phyloP scores from a whole-genome alignment of 2,113 vertebrate species.

The Limanda limanda region DNA sequence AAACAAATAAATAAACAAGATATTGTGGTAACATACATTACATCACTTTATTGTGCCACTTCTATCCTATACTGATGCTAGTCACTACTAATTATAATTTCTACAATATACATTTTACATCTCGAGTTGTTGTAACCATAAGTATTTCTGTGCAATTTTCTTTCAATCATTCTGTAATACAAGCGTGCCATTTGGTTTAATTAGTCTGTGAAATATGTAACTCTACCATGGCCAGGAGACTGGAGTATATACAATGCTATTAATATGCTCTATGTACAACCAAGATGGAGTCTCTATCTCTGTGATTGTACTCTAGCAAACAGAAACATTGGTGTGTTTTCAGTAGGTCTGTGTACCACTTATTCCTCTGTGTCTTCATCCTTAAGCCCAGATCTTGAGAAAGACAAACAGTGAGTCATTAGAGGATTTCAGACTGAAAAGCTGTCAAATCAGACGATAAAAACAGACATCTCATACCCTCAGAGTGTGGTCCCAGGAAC shows the following conservation, averaged over 20 bases:
- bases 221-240: constrained; percentile 62
- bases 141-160: constrained; percentile 59
- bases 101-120: constrained; percentile 61
- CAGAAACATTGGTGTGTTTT: constrained; percentile 59
- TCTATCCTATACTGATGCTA: constrained; percentile 70
- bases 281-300: constrained; percentile 63
- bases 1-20: constrained; percentile 47
- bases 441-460: background rate
- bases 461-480: constrained; percentile 79
- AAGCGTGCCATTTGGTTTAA: constrained; percentile 63
- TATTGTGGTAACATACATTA: constrained; percentile 63
- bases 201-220: constrained; percentile 60
- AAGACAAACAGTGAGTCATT: constrained; percentile 10
- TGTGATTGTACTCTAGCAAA: constrained; percentile 78
- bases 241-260: constrained; percentile 71
- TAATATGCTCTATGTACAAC: constrained; percentile 72
- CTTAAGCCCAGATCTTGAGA: constrained; percentile 82
- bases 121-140: constrained; percentile 44
- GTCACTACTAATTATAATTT: constrained; percentile 68
- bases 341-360: constrained; percentile 42
- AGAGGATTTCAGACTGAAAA: background rate
- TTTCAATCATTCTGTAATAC: constrained; percentile 35
- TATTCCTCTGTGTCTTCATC: constrained; percentile 30
- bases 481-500: constrained; percentile 98
- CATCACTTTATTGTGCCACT: constrained; percentile 69